These are phyloP conservation scores for Sebastes hubbsi DNA, from an alignment of 2,797 vertebrate genomes.

Conservation along the genomic window DNA sequence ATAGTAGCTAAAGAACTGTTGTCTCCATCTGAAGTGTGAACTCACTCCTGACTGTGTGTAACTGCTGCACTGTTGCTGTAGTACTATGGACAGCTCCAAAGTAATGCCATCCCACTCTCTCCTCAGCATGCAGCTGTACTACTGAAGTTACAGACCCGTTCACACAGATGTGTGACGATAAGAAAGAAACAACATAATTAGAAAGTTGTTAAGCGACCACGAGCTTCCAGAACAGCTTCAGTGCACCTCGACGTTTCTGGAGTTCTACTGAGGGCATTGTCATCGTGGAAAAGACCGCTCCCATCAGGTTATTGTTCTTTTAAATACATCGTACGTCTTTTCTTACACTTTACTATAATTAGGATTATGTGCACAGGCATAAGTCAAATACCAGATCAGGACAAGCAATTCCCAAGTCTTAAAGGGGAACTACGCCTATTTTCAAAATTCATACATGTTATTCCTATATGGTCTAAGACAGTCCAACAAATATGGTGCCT, in stretches of 20 bases:
- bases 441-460: no score
- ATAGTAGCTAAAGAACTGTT: neutral
- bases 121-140: neutral
- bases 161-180: neutral
- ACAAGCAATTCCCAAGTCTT: neutral
- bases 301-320: neutral
- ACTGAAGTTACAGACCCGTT: neutral
- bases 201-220: neutral
- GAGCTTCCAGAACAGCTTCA: neutral
- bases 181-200: neutral
- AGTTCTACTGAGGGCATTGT: no score
- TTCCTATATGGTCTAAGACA: neutral
- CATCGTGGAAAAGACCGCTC: neutral
- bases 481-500: neutral
- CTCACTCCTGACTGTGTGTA: neutral
- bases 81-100: conserved; percentile 41
- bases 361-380: neutral
- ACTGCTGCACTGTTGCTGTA: neutral
- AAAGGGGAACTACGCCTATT: no score
- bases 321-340: neutral
- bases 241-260: neutral
- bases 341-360: neutral
- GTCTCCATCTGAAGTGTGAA: neutral
- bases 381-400: neutral
- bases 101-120: neutral